A percentile compares a stretch with the other conserved stretches of the same genome.
phyloP scores from a whole-genome alignment of 2,888 invertebrate species.

The Lumbricus terrestris region DNA sequence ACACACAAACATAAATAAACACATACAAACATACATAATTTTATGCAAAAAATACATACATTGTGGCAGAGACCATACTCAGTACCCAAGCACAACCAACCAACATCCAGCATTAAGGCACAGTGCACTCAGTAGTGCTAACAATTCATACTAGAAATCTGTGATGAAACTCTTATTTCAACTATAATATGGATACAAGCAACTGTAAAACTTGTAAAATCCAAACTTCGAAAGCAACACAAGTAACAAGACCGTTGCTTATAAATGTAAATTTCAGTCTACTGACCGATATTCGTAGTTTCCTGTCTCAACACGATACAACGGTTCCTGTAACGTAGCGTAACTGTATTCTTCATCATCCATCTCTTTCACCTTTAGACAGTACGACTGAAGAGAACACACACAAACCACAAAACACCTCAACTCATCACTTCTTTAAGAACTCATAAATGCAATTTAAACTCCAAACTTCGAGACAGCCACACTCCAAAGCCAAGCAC shows the following conservation, averaged over 20 bases:
- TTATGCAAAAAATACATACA: background rate
- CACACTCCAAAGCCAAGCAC: too few relatives aligned
- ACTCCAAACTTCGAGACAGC: too few relatives aligned
- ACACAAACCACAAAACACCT: background rate
- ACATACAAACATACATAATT: too few relatives aligned
- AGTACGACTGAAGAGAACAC: slow-evolving; percentile 72
- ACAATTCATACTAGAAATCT: too few relatives aligned
- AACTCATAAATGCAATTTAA: too few relatives aligned
- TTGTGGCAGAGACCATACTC: background rate
- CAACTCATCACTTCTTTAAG: background rate
- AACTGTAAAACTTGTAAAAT: too few relatives aligned
- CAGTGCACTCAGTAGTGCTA: background rate
- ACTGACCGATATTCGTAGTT: slow-evolving; percentile 91
- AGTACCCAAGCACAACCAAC: background rate
- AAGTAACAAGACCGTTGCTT: too few relatives aligned
- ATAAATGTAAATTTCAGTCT: too few relatives aligned
- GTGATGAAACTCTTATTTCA: too few relatives aligned
- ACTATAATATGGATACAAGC: too few relatives aligned
- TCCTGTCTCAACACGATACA: slow-evolving; percentile 96
- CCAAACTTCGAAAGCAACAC: too few relatives aligned
- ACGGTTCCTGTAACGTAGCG: slow-evolving; percentile 80
- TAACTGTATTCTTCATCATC: slow-evolving; percentile 97
- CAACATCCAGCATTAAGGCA: background rate
- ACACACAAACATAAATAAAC: too few relatives aligned
- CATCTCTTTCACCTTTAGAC: slow-evolving; percentile 98